Conservation (phyloP, 2,113 vertebrate genomes). For the Spea bombifrons region DNA sequence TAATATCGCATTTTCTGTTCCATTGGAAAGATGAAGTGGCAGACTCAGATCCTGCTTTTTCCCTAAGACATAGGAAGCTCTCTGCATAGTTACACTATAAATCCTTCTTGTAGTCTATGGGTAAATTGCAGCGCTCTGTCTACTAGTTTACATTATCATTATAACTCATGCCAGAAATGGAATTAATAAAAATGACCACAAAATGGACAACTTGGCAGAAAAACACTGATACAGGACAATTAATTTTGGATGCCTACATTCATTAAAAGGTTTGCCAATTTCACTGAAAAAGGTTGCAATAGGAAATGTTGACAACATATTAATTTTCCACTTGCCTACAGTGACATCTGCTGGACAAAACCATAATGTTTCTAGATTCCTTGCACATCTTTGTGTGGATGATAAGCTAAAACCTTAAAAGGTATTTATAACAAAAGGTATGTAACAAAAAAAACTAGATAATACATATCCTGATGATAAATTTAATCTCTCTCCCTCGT, state of each 20-base stretch:
- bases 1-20: not conserved
- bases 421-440: no score
- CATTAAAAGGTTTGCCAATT: constrained; percentile 28
- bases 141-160: constrained; percentile 5
- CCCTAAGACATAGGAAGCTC: not conserved
- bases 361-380: not conserved
- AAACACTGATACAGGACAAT: constrained; percentile 24
- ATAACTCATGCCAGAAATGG: constrained; percentile 19
- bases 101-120: not conserved
- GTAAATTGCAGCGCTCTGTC: not conserved
- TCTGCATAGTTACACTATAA: not conserved
- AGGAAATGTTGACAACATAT: constrained; percentile 16
- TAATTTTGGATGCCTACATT: constrained; percentile 12
- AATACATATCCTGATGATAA: no score
- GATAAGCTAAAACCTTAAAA: no score
- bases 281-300: constrained; percentile 25
- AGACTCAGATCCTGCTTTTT: not conserved
- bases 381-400: not conserved
- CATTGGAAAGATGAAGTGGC: not conserved
- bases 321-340: constrained; percentile 69
- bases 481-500: no score
- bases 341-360: constrained; percentile 71
- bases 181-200: constrained; percentile 41
- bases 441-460: no score
- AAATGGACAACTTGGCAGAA: constrained; percentile 28